Evolutionary conservation across 2,113 vertebrate species (phyloP), one percentile per base, ranked within the genome.

Genomic region (Gopherus evgoodei): DNA sequence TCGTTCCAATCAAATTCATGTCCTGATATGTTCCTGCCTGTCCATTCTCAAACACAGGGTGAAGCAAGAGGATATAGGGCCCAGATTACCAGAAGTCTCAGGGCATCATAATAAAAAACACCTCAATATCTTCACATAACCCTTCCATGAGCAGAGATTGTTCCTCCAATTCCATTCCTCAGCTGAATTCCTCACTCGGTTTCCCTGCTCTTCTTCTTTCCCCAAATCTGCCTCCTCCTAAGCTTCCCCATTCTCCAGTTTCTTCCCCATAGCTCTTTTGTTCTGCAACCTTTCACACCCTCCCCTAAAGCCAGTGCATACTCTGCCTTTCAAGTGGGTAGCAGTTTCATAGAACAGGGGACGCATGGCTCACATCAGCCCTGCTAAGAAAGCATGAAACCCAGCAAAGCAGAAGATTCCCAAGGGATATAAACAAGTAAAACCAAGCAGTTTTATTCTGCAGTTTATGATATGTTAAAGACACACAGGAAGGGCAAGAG

Each of bases 391-490:
- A 91, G 86, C 84, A 87, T 90, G 93, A 47, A 97, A 93, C 92
- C 88, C 84, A 2, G 65, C 6, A 0, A 44, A 12, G 85, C 49
- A 57, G 49, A 0, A 8, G 82, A 95, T 96, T 97, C 94, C 94
- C 93, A 96, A 50, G 79, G 93, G 90, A 83, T 53, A 89, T 87
- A 96, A 96, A 96, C 93, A 96, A 95, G 79, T 76, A 95, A 95
- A 97, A 21, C 16, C 82, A 81, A 95, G 95, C 95, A 19, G 21
- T n/a, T 95, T 97, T 95, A 94, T 93, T 56, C 94, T 50, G 87
- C 27, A 86, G 84, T 80, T 91, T 81, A 9, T 62, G 44, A 50
- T 69, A 79, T 4, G 0, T 13, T 38, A 88, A 91, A 89, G 6
- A 78, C 17, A 38, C 17, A 79, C 56, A 54, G 7, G 49, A 42